Evolutionary conservation across 1,140 invertebrate species (phyloP).

Genomic region (Drosophila nasuta): DNA sequence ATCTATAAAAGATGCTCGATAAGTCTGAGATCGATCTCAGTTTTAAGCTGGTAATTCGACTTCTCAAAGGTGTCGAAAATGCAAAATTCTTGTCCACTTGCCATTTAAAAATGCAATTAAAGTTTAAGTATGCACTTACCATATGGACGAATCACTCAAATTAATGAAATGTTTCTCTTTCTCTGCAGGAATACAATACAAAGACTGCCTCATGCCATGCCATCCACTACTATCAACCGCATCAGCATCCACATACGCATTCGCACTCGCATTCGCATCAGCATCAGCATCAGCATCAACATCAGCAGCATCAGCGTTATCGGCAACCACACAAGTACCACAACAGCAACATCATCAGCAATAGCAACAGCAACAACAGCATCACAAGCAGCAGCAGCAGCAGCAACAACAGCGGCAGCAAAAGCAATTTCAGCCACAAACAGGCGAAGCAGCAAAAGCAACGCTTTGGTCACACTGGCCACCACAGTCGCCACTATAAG

Average conservation of each 20-base stretch:
- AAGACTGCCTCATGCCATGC: constrained; percentile 84
- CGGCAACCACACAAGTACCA: not conserved
- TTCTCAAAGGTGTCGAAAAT: too few species aligned
- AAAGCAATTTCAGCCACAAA: constrained; percentile 45
- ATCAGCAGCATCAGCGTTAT: constrained; percentile 35
- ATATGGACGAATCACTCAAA: constrained; percentile 1
- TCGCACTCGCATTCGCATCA: constrained; percentile 27
- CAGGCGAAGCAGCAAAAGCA: constrained; percentile 24
- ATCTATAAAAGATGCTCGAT: too few species aligned
- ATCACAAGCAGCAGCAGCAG: constrained; percentile 45
- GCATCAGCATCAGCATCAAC: not conserved
- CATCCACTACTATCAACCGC: constrained; percentile 79
- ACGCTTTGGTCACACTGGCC: constrained; percentile 45
- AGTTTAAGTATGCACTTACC: not conserved
- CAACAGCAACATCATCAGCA: constrained; percentile 49
- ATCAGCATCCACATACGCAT: constrained; percentile 36
- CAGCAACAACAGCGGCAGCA: constrained; percentile 38
- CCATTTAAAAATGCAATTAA: not conserved
- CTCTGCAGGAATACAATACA: constrained; percentile 78
- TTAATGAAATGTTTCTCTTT: constrained; percentile 17
- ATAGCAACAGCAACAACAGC: constrained; percentile 26
- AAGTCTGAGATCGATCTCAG: too few species aligned
- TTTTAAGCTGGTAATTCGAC: too few species aligned
- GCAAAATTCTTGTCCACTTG: too few species aligned
- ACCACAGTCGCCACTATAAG: constrained; percentile 61